Evolutionary conservation across 2,113 vertebrate genomes (phyloP), one percentile per base, ranked within the genome.

Genomic region (Labrus mixtus): DNA sequence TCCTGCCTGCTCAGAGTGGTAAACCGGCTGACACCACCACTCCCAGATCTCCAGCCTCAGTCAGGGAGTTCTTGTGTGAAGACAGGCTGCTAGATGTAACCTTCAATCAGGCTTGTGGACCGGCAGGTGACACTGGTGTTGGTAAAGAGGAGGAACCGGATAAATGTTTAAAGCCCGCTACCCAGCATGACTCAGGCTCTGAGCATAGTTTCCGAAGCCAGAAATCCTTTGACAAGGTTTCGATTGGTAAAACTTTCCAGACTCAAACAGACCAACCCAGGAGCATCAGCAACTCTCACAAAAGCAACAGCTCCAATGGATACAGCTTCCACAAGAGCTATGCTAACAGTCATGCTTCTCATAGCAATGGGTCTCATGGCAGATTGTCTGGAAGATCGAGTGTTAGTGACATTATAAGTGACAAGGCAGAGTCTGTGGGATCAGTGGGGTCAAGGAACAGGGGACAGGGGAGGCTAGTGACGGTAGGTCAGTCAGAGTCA

Each of bases 331-430:
- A 71, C 68, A 65, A 79, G 76, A 77, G 83, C 74, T 68, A 60
- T 15, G 15, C 56, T 62, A 56, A 57, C 23, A 78, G 85, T 36
- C 53, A 57, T 17, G 25, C 57, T n/a, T 88, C 82, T 25, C 68
- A 72, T 57, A 84, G 78, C 80, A 82, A 78, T n/a, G 33, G 70
- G 16, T 87, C 86, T 56, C 66, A 57, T 5, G 54, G 73, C 29
- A 57, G 67, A 22, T 63, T 53, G 11, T 86, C 83, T 0, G 50
- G 23, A 43, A 84, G 68, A 29, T 90, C 82, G 1, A 87, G 85
- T 41, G 16, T 82, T 7, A 81, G 90, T 77, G 89, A 92, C 50
- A 36, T 82, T 43, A 57, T 76, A 13, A 90, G 90, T 69, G 81
- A 88, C 50, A 76, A 68, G 39, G 69, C 60, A 3, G 89, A 75